Evolutionary conservation across 2,797 vertebrate genomes (phyloP).

Genomic region (Lycodopsis pacificus): DNA sequence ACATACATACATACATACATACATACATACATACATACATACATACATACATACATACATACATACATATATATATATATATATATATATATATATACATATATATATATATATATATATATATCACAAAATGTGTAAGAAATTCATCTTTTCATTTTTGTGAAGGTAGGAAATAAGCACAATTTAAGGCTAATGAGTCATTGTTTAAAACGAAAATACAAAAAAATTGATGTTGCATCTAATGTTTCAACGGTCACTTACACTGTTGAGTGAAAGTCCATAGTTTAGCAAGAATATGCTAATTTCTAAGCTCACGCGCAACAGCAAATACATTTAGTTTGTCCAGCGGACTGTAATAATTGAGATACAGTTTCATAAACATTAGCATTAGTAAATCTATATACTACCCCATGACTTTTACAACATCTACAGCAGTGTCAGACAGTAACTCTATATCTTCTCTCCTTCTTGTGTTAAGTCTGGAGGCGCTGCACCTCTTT

Average conservation of each 20-base stretch:
- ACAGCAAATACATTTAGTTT: slow-evolving; percentile 11
- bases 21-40: too few relatives aligned
- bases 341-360: neutral
- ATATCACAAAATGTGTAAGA: slow-evolving; percentile 6
- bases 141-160: neutral
- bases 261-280: slow-evolving; percentile 5
- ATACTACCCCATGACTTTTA: slow-evolving; percentile 38
- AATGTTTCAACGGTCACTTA: slow-evolving; percentile 2
- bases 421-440: slow-evolving; percentile 29
- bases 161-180: neutral
- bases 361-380: slow-evolving; percentile 29
- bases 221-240: slow-evolving; percentile 1
- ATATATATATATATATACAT: too few relatives aligned
- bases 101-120: slow-evolving; percentile 8
- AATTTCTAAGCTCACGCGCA: neutral
- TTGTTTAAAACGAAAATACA: neutral
- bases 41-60: too few relatives aligned
- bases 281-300: slow-evolving; percentile 5
- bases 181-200: neutral
- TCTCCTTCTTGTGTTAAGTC: slow-evolving; percentile 37
- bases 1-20: too few relatives aligned
- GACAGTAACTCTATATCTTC: slow-evolving; percentile 45
- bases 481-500: slow-evolving; percentile 46
- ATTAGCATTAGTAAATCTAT: slow-evolving; percentile 34
- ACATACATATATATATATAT: too few relatives aligned